A percentile compares a stretch with the other conserved stretches of the same genome.
Conservation (phyloP, 2,797 vertebrate species). For the Sebastes goodei region DNA sequence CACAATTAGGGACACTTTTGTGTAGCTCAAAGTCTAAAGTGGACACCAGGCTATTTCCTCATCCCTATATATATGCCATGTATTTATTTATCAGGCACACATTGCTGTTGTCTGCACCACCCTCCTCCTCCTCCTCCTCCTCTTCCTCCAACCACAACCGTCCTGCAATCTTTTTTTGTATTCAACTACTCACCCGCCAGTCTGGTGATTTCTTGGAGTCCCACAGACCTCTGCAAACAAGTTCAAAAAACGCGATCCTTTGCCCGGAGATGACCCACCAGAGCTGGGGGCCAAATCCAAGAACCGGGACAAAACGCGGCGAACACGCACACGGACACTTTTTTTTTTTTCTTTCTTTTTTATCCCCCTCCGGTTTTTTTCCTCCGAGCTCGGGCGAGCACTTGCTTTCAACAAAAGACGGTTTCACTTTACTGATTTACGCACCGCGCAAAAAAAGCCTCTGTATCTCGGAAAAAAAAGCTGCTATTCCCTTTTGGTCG, state of each 20-base stretch:
- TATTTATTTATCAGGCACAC: constrained; percentile 43
- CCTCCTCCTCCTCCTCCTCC: neutral
- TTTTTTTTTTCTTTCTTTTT: constrained; percentile 31
- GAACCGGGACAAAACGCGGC: constrained; percentile 57
- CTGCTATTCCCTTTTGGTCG: constrained; percentile 61
- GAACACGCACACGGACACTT: constrained; percentile 63
- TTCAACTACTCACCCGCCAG: constrained; percentile 85
- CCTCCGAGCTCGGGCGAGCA: constrained; percentile 69
- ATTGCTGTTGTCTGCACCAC: constrained; percentile 32
- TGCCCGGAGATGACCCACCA: constrained; percentile 73
- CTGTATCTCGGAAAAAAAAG: constrained; percentile 45
- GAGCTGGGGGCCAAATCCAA: constrained; percentile 79
- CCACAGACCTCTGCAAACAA: constrained; percentile 80
- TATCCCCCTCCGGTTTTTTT: neutral
- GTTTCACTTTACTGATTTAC: constrained; percentile 81
- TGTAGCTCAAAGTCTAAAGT: constrained; percentile 21
- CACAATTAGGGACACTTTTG: constrained; percentile 50
- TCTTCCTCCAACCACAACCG: constrained; percentile 57
- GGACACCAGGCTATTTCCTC: constrained; percentile 53
- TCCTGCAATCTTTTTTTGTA: constrained; percentile 57
- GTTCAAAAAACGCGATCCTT: constrained; percentile 79
- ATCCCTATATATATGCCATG: constrained; percentile 52
- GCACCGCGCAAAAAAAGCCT: constrained; percentile 55
- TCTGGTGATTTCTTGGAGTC: constrained; percentile 83
- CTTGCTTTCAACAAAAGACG: constrained; percentile 92